These are phyloP conservation scores for Hirtodrosophila duncani DNA, from an alignment of 2,888 invertebrate genomes.

Conservation along the genomic window DNA sequence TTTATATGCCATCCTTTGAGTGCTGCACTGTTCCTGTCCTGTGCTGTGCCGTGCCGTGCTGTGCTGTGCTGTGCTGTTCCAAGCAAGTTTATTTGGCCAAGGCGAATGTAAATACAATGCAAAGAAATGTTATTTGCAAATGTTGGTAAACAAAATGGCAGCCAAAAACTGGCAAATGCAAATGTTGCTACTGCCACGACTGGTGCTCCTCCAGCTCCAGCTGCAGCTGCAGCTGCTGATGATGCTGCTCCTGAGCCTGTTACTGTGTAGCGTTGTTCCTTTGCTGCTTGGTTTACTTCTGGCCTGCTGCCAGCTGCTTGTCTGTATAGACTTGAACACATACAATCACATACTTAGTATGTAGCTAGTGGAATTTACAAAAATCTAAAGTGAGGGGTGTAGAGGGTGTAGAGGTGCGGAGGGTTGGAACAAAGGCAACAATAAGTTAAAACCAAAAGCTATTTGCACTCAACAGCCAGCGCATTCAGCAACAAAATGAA, in stretches of 20 bases:
- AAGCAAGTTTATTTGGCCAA: slow-evolving; percentile 37
- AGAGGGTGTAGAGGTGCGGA: not conserved
- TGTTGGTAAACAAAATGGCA: slow-evolving; percentile 55
- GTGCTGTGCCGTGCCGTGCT: too few relatives aligned
- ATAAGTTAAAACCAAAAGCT: slow-evolving; percentile 63
- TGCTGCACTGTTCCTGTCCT: too few relatives aligned
- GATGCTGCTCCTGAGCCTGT: too few relatives aligned
- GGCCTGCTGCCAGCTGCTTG: slow-evolving; percentile 57
- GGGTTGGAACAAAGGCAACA: slow-evolving; percentile 22
- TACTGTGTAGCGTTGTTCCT: too few relatives aligned
- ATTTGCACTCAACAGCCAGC: slow-evolving; percentile 55
- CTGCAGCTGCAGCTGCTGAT: too few relatives aligned
- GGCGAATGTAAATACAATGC: slow-evolving; percentile 23
- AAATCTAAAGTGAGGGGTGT: slow-evolving; percentile 5
- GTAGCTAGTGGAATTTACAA: slow-evolving; percentile 17
- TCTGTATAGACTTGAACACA: slow-evolving; percentile 8
- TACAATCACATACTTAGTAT: too few relatives aligned
- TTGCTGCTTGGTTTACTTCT: too few relatives aligned
- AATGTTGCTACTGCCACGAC: not conserved
- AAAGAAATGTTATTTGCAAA: slow-evolving; percentile 41
- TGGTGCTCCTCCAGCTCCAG: too few relatives aligned
- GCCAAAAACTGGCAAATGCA: slow-evolving; percentile 28
- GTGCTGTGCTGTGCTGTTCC: too few relatives aligned
- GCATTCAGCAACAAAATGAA: slow-evolving; percentile 46
- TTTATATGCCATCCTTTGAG: too few relatives aligned